Percentiles rank a stretch among this genome's conserved stretches.
phyloP scores from a whole-genome alignment of 2,113 vertebrate species.

The Phaetusa simplex region DNA sequence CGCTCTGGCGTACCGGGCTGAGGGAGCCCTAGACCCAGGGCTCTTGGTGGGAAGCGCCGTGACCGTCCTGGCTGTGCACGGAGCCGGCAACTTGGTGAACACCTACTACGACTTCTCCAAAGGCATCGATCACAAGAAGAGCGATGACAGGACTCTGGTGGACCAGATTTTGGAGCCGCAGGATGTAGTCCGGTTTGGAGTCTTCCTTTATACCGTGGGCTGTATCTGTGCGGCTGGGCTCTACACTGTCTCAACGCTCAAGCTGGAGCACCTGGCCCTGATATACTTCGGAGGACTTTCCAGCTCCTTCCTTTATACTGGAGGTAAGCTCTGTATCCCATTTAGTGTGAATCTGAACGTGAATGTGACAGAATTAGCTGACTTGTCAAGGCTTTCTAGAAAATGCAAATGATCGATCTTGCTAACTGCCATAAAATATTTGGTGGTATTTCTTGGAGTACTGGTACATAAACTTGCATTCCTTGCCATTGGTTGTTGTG shows the following conservation, averaged over 20 bases:
- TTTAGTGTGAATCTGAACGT: background rate
- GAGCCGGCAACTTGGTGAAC: conserved; percentile 95
- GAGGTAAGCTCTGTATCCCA: conserved; percentile 76
- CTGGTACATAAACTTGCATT: background rate
- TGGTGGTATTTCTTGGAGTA: background rate
- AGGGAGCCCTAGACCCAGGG: conserved; percentile 85
- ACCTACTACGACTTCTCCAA: conserved; percentile 99
- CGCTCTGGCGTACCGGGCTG: conserved; percentile 88
- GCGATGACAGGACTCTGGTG: conserved; percentile 95
- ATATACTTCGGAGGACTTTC: conserved; percentile 97
- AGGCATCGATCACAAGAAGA: conserved; percentile 98
- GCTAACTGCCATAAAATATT: background rate
- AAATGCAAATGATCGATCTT: rapidly evolving
- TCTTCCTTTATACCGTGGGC: conserved; percentile 90
- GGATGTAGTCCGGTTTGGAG: conserved; percentile 94
- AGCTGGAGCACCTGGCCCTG: conserved; percentile 92
- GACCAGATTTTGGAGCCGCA: conserved; percentile 93
- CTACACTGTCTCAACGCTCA: conserved; percentile 85
- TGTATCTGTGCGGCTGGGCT: conserved; percentile 91
- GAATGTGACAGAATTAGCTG: background rate
- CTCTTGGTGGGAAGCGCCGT: conserved; percentile 89
- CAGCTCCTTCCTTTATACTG: conserved; percentile 96
- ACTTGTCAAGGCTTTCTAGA: background rate
- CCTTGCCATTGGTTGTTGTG: background rate
- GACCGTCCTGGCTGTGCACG: conserved; percentile 91